Evolutionary conservation across 2,113 vertebrate genomes (phyloP).

Genomic region (Tichodroma muraria): DNA sequence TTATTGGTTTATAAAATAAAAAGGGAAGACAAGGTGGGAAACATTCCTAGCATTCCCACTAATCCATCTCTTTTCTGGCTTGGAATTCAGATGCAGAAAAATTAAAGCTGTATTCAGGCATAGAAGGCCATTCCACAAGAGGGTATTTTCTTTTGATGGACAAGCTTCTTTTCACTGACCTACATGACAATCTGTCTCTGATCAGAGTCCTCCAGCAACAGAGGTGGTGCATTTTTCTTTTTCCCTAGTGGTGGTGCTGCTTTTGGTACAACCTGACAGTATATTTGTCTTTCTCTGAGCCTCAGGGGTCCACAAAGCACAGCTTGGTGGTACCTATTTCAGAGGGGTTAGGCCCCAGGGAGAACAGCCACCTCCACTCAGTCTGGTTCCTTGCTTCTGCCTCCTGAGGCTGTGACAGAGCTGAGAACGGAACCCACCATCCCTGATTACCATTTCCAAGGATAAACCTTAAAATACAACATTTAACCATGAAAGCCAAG

Average conservation of each 20-base stretch:
- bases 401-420: background rate
- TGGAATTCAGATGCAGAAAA: background rate
- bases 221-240: too few relatives aligned
- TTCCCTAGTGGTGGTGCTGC: background rate
- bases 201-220: background rate
- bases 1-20: background rate
- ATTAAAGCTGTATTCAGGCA: background rate
- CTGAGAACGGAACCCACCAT: background rate
- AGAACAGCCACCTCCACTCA: background rate
- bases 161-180: background rate
- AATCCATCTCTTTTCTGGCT: background rate
- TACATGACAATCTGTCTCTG: background rate
- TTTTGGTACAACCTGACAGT: background rate
- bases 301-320: background rate
- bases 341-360: background rate
- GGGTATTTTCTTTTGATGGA: background rate
- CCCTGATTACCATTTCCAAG: background rate
- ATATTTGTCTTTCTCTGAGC: background rate
- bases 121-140: background rate
- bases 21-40: background rate
- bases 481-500: background rate
- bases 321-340: background rate
- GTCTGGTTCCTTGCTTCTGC: background rate
- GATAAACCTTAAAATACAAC: background rate
- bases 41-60: background rate